Evolutionary conservation across 35 echinoderm and acorn worm species (phyloP).

Genomic region (Anneissia japonica): DNA sequence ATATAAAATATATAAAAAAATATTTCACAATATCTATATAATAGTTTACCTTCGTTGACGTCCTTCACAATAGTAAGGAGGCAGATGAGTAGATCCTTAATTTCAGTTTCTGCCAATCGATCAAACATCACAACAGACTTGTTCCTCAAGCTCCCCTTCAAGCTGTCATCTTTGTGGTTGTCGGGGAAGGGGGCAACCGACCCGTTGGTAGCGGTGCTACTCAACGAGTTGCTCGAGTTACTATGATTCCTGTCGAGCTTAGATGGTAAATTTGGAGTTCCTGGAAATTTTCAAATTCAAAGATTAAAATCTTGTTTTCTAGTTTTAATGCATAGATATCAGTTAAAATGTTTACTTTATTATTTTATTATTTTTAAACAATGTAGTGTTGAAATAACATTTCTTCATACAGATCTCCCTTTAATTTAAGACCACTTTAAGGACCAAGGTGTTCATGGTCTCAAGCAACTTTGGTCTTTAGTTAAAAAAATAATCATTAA

Average conservation of each 20-base stretch:
- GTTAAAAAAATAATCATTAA: too few species aligned
- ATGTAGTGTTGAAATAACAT: too few species aligned
- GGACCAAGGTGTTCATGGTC: too few species aligned
- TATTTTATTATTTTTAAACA: too few species aligned
- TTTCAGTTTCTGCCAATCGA: constrained; percentile 74
- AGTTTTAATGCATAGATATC: too few species aligned
- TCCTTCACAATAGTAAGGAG: constrained; percentile 91
- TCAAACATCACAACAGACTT: constrained; percentile 50
- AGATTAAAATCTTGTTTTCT: too few species aligned
- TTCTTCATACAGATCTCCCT: too few species aligned
- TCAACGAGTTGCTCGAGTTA: neutral
- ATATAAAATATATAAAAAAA: too few species aligned
- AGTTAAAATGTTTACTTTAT: too few species aligned
- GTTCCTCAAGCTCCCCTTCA: neutral
- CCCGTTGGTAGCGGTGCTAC: neutral
- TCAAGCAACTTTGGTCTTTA: too few species aligned
- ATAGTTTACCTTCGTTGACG: constrained; percentile 78
- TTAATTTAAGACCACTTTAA: too few species aligned
- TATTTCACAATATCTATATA: too few species aligned
- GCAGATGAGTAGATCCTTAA: constrained; percentile 86
- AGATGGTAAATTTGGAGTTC: neutral
- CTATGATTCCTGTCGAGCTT: neutral
- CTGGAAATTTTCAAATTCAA: neutral
- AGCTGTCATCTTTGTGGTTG: neutral
- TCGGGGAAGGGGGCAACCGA: neutral